phyloP scores from a whole-genome alignment of 2,797 vertebrate genomes.

The Tiaroga cobitis region DNA sequence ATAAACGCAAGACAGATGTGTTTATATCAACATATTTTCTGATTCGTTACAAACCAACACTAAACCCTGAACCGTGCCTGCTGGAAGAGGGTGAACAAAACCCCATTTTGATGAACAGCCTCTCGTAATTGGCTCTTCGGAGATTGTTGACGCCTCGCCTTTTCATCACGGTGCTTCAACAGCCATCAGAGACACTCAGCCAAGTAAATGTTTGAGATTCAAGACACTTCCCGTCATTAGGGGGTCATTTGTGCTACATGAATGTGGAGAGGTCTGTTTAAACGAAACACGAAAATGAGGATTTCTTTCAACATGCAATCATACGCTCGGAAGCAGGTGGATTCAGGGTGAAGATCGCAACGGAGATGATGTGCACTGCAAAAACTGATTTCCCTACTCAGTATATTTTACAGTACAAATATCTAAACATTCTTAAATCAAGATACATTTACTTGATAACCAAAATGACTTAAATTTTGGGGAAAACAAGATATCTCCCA shows the following conservation, averaged over 20 bases:
- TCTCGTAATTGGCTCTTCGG: conserved; percentile 65
- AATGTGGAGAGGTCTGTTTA: conserved; percentile 42
- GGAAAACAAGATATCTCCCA: background rate
- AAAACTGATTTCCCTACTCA: background rate
- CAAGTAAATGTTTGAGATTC: conserved; percentile 65
- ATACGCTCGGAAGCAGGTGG: background rate
- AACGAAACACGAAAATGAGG: conserved; percentile 37
- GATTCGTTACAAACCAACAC: background rate
- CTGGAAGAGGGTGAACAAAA: background rate
- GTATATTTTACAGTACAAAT: background rate
- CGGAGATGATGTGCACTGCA: background rate
- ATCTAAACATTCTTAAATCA: background rate
- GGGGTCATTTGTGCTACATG: conserved; percentile 52
- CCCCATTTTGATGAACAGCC: conserved; percentile 62
- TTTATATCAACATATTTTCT: conserved; percentile 23
- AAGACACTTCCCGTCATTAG: conserved; percentile 61
- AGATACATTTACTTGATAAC: background rate
- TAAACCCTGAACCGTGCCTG: background rate
- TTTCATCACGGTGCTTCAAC: conserved; percentile 56
- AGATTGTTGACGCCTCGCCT: conserved; percentile 63
- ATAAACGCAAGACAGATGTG: background rate
- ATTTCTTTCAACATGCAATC: conserved; percentile 38
- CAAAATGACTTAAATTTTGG: accelerated
- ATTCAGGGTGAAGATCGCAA: conserved; percentile 5
- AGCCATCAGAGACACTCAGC: conserved; percentile 55